A percentile compares a stretch with the other conserved stretches of the same genome.
Evolutionary conservation across 2,113 vertebrate species (phyloP).

Genomic region (Conger conger): DNA sequence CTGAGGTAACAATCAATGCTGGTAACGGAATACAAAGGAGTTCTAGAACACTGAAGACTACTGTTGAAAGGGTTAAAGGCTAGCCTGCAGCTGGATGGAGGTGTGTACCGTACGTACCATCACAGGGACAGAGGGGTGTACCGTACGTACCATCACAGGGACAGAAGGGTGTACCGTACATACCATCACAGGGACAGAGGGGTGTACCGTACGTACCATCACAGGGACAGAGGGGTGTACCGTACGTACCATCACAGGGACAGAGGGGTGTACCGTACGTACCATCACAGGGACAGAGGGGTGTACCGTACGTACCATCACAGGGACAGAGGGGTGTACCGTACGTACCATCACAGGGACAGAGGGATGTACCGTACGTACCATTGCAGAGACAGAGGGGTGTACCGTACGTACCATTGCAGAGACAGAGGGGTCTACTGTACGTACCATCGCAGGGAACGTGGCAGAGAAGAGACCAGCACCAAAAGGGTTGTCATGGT

Average conservation of each 20-base stretch:
- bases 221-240: no score
- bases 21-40: no score
- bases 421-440: constrained; percentile 42
- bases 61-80: no score
- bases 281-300: constrained; percentile 57
- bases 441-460: constrained; percentile 63
- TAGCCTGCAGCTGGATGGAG: no score
- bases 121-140: no score
- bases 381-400: constrained; percentile 51
- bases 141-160: constrained; percentile 66
- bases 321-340: no score
- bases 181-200: constrained; percentile 59
- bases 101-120: constrained; percentile 66
- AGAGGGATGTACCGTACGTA: no score
- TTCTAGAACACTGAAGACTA: no score
- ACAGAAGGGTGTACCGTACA: no score
- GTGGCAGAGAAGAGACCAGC: constrained; percentile 50
- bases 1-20: no score
- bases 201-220: constrained; percentile 73
- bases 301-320: constrained; percentile 71
- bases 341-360: constrained; percentile 66
- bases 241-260: constrained; percentile 66
- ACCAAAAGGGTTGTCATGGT: constrained; percentile 63
- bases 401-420: no score
- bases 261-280: no score